Percentiles rank a stretch among this genome's conserved stretches.
phyloP scores from a whole-genome alignment of 2,797 vertebrate species.

The Syngnathus acus region DNA sequence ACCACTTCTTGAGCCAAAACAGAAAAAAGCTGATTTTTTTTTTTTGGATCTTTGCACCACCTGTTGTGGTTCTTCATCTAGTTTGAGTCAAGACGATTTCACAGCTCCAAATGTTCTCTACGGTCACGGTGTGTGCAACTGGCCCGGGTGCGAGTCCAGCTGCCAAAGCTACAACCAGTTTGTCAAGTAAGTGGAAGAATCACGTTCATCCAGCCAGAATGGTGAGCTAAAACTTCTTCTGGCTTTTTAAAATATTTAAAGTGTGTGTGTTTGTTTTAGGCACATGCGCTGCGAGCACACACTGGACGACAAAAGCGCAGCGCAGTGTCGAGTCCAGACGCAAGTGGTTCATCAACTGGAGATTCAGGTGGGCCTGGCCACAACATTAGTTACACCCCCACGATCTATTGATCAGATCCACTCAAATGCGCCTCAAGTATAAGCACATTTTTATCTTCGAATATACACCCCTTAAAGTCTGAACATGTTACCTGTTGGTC shows the following conservation, averaged over 20 bases:
- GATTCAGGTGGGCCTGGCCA: slow-evolving; percentile 77
- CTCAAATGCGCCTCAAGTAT: neutral
- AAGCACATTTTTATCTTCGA: neutral
- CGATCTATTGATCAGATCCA: neutral
- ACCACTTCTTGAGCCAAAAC: neutral
- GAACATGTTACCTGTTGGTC: neutral
- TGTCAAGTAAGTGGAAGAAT: slow-evolving; percentile 75
- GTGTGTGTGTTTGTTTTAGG: slow-evolving; percentile 56
- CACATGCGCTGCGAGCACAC: slow-evolving; percentile 87
- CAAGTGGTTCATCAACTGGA: slow-evolving; percentile 91
- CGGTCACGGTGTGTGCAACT: slow-evolving; percentile 86
- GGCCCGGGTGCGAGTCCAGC: slow-evolving; percentile 72
- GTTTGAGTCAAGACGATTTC: slow-evolving; percentile 22
- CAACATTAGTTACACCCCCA: neutral
- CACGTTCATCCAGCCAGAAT: neutral
- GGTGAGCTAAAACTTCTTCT: too few relatives aligned
- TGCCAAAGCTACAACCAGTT: slow-evolving; percentile 84
- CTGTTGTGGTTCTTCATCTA: slow-evolving; percentile 13
- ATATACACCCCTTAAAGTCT: too few relatives aligned
- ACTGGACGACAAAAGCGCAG: slow-evolving; percentile 87
- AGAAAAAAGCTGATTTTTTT: too few relatives aligned
- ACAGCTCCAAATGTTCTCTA: slow-evolving; percentile 76
- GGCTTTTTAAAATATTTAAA: too few relatives aligned
- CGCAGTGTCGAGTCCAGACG: slow-evolving; percentile 93
- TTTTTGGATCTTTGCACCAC: neutral